Base-by-base conservation (phyloP, 2,113 vertebrate genomes). In the Ibidorhyncha struthersii region DNA sequence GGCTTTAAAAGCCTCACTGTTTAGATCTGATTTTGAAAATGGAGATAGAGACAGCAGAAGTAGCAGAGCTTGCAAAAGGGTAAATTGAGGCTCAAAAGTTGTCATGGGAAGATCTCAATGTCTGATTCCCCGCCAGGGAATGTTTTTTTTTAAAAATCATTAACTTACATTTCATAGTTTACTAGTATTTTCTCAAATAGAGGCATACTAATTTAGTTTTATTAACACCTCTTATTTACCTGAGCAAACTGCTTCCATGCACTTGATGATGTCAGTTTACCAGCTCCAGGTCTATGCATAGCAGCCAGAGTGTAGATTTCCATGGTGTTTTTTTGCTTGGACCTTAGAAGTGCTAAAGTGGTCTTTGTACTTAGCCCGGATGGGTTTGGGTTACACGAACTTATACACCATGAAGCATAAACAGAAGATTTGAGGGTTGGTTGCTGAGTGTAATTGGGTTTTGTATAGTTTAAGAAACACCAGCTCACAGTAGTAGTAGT, bases 401-500 rank as follows among this genome's bases (percentile, higher is more conserved):
- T 99, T 84, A 99, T 98, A 90, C 98, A 99, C 99, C 99, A 99
- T 12, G 99, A 99, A 91, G 98, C 98, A 98, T 99, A 99, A 97
- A 99, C 99, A 4, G 99, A 99, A 94, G 98, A 98, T 58, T 98
- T 98, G 80, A 98, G 96, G 53, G 98, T 98, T 50, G 98, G 98
- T 83, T 98, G 98, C 78, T 98, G 98, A 91, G 97, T 82, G 52
- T 98, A 99, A 98, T 98, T 99, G 86, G 99, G 99, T 98, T 99
- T 99, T 22, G 99, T 99, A 97, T 99, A 99, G 98, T 99, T 99
- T 93, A 99, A 98, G 98, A 99, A 99, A 98, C 99, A 99, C 99
- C 99, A 99, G 98, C 99, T 99, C 94, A 99, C 99, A 91, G 98
- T 98, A 90, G 99, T 99, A 16, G 98, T 98, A 30, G 99, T 99